Evolutionary conservation across 2,113 vertebrate genomes (phyloP).

Genomic region (Rynchops niger): DNA sequence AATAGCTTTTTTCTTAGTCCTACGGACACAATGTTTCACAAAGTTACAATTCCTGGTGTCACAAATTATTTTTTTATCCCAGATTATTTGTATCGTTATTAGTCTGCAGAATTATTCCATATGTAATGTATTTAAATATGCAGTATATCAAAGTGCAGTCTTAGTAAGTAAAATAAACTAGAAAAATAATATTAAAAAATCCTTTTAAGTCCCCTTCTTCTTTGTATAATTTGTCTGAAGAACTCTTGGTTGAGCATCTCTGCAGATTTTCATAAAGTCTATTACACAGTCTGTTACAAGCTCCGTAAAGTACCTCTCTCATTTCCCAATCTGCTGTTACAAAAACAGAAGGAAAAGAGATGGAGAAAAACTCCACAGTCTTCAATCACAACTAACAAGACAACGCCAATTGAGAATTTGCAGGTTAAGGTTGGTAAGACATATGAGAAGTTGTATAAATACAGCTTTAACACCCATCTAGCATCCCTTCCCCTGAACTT

Average conservation of each 20-base stretch:
- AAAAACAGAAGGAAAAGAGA: not conserved
- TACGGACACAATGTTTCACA: not conserved
- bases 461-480: not conserved
- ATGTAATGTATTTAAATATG: not conserved
- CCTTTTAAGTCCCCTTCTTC: not conserved
- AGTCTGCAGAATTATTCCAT: not conserved
- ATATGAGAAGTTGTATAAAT: not conserved
- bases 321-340: not conserved
- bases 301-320: not conserved
- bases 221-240: not conserved
- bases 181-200: not conserved
- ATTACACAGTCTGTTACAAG: not conserved
- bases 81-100: not conserved
- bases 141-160: not conserved
- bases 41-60: not conserved
- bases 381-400: not conserved
- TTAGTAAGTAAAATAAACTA: not conserved
- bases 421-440: not conserved
- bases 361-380: not conserved
- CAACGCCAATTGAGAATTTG: not conserved
- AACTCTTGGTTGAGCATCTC: not conserved
- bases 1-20: not conserved
- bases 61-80: not conserved
- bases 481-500: not conserved
- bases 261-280: not conserved